These are phyloP conservation scores for Dolichallabes microphthalmus DNA, from an alignment of 2,113 vertebrate genomes.

Conservation along the genomic window DNA sequence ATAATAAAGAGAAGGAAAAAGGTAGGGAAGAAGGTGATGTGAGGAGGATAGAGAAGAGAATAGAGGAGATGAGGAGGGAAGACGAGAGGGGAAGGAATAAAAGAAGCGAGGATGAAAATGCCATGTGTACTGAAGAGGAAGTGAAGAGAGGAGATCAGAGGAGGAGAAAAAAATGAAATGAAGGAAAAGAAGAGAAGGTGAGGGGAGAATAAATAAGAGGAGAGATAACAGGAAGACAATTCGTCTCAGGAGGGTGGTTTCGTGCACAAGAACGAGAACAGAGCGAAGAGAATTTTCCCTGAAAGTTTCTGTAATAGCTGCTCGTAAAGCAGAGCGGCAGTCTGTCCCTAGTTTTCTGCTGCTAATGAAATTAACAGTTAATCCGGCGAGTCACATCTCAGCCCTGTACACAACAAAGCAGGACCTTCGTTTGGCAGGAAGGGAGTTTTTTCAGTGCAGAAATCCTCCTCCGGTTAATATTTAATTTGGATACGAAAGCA, in stretches of 20 bases:
- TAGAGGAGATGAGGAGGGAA: background rate
- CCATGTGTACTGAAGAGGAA: too few relatives aligned
- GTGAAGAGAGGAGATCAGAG: background rate
- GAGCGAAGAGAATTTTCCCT: background rate
- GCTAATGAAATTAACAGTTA: constrained; percentile 53
- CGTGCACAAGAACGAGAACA: constrained; percentile 18
- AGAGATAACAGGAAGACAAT: background rate
- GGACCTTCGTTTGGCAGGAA: constrained; percentile 41
- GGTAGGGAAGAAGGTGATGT: background rate
- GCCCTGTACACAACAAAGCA: constrained; percentile 33
- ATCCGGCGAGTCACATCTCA: constrained; percentile 46
- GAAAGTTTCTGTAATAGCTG: constrained; percentile 29
- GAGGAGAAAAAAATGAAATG: background rate
- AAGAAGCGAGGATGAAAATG: too few relatives aligned
- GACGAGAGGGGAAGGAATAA: background rate
- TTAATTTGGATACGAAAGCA: constrained; percentile 38
- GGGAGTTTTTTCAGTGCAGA: constrained; percentile 35
- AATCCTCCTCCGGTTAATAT: constrained; percentile 48
- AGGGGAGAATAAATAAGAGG: background rate
- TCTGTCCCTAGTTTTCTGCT: constrained; percentile 17
- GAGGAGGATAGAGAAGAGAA: constrained; percentile 1
- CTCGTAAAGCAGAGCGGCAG: constrained; percentile 3
- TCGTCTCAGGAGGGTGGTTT: constrained; percentile 2
- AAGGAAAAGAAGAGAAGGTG: background rate
- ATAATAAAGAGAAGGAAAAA: background rate